Evolutionary conservation across 2,797 vertebrate species (phyloP).

Genomic region (Buphagus erythrorhynchus): DNA sequence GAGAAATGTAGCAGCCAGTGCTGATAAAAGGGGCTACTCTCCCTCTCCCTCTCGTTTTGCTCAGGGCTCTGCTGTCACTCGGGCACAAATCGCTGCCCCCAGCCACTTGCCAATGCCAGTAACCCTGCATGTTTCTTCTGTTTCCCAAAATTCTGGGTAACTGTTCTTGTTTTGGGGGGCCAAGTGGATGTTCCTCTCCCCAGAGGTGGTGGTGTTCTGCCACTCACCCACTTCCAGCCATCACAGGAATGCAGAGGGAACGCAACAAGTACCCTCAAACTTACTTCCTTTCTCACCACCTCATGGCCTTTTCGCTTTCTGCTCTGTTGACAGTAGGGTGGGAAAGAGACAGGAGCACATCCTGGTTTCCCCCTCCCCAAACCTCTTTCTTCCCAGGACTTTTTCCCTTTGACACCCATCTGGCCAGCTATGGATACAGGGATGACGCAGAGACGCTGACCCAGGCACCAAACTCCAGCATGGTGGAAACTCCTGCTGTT

Average conservation of each 20-base stretch:
- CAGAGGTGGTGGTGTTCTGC: not conserved
- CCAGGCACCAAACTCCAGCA: not conserved
- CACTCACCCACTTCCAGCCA: not conserved
- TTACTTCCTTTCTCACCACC: not conserved
- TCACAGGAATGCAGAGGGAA: not conserved
- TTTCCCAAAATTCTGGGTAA: not conserved
- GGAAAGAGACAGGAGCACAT: not conserved
- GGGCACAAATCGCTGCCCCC: fast-evolving
- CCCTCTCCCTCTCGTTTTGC: not conserved
- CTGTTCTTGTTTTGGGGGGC: not conserved
- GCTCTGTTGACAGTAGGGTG: not conserved
- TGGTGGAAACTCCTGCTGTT: not conserved
- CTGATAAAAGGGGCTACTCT: not conserved
- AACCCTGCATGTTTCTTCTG: fast-evolving
- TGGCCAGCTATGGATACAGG: not conserved
- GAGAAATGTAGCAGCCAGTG: not conserved
- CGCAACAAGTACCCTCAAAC: fast-evolving
- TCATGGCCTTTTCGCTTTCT: not conserved
- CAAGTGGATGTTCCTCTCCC: not conserved
- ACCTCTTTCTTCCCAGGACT: not conserved
- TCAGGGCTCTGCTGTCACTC: not conserved
- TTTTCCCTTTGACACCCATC: not conserved
- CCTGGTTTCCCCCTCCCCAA: not conserved
- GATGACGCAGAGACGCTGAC: not conserved
- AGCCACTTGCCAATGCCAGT: not conserved